Conservation (phyloP, 2,888 invertebrate genomes). For the Argyresthia goedartella region DNA sequence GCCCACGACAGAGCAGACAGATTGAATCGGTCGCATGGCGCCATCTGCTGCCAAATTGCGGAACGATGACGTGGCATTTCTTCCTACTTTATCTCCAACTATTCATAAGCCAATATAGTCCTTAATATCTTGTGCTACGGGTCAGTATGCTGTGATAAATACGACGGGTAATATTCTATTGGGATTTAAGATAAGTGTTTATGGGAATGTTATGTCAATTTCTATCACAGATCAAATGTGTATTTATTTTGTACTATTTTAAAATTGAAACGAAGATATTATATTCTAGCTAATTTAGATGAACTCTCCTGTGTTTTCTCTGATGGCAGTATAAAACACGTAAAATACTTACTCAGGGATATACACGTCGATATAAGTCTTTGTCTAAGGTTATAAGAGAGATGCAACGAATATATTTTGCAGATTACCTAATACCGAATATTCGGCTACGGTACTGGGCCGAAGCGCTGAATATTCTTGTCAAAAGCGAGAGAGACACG, state of each 20-base stretch:
- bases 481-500: too few species aligned
- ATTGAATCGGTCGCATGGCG: conserved; percentile 12
- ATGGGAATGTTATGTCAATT: conserved; percentile 2
- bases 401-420: too few species aligned
- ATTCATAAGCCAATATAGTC: neutral
- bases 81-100: neutral
- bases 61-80: conserved; percentile 15
- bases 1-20: neutral
- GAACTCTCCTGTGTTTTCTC: too few species aligned
- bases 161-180: neutral
- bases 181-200: neutral
- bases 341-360: too few species aligned
- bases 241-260: neutral
- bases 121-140: neutral
- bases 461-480: too few species aligned
- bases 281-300: too few species aligned
- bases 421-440: too few species aligned
- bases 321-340: too few species aligned
- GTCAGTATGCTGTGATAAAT: neutral
- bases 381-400: too few species aligned
- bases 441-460: too few species aligned
- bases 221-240: neutral
- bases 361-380: too few species aligned
- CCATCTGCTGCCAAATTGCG: conserved; percentile 29
- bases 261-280: too few species aligned